Percentiles rank a stretch among this genome's conserved stretches.
Conservation (phyloP, 2,113 vertebrate genomes). For the Rhea pennata region DNA sequence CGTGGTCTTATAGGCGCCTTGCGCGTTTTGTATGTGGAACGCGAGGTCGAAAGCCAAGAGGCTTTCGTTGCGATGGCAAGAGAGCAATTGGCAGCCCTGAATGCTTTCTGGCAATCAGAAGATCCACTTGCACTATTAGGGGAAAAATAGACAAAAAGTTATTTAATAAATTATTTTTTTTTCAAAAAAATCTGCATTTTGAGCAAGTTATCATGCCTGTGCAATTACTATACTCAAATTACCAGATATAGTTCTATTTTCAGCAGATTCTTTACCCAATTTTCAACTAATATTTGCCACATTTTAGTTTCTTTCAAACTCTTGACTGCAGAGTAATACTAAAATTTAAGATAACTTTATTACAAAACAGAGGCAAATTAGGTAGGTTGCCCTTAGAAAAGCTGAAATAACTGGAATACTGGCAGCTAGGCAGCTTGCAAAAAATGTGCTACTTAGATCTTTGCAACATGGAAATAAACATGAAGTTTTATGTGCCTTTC, state of each 20-base stretch:
- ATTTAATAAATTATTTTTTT: neutral
- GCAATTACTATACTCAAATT: neutral
- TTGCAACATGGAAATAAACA: neutral
- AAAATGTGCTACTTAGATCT: neutral
- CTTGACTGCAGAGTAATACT: neutral
- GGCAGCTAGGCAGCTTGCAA: neutral
- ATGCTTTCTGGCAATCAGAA: neutral
- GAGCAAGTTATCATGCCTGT: neutral
- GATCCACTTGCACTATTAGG: neutral
- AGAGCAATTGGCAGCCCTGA: neutral
- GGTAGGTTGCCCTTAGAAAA: neutral
- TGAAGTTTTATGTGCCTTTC: slow-evolving; percentile 11
- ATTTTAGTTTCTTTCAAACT: neutral
- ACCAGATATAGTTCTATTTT: neutral
- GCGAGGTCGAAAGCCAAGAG: slow-evolving; percentile 2
- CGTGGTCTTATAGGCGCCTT: rapidly evolving
- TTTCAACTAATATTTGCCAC: neutral
- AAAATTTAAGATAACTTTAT: neutral
- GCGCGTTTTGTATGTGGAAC: neutral
- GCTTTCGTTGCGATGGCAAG: neutral
- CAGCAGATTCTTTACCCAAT: neutral
- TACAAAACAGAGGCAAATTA: neutral
- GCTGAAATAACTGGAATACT: neutral
- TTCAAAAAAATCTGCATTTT: neutral
- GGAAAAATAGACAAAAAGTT: neutral